Evolutionary conservation across 2,888 invertebrate genomes (phyloP).

Genomic region (Agelastica alni): DNA sequence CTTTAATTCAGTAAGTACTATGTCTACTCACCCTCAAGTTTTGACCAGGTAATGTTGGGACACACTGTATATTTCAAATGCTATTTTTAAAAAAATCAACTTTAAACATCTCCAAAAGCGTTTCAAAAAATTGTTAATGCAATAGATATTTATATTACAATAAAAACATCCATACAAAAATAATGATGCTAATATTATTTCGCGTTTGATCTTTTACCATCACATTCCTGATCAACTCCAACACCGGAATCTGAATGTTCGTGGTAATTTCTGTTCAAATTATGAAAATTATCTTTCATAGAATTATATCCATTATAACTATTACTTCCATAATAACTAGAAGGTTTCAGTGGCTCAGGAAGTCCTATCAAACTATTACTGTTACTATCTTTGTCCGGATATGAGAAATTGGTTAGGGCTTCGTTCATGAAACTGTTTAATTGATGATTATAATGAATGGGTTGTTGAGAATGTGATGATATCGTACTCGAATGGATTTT

Average conservation of each 20-base stretch:
- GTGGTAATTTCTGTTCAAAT: constrained; percentile 60
- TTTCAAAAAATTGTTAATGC: too few species aligned
- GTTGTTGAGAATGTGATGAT: constrained; percentile 31
- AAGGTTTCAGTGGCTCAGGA: constrained; percentile 37
- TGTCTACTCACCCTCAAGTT: too few species aligned
- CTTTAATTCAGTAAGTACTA: too few species aligned
- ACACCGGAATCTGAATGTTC: constrained; percentile 79
- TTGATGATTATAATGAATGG: constrained; percentile 29
- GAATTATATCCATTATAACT: constrained; percentile 33
- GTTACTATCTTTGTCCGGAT: constrained; percentile 35
- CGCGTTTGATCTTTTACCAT: constrained; percentile 48
- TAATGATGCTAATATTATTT: constrained; percentile 9
- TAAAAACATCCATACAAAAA: too few species aligned
- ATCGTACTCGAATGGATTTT: constrained; percentile 27
- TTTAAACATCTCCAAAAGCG: too few species aligned
- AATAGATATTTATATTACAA: too few species aligned
- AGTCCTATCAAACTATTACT: constrained; percentile 33
- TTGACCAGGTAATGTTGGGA: too few species aligned
- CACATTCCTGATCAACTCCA: constrained; percentile 76
- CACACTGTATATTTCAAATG: too few species aligned
- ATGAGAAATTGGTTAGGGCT: constrained; percentile 41
- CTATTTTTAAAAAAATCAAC: too few species aligned
- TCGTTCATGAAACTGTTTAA: constrained; percentile 37
- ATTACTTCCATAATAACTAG: constrained; percentile 33
- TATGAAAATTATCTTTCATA: constrained; percentile 31